A percentile compares a stretch with the other conserved stretches of the same genome.
Evolutionary conservation across 2,888 invertebrate species (phyloP).

Genomic region (Epinotia brunnichana): DNA sequence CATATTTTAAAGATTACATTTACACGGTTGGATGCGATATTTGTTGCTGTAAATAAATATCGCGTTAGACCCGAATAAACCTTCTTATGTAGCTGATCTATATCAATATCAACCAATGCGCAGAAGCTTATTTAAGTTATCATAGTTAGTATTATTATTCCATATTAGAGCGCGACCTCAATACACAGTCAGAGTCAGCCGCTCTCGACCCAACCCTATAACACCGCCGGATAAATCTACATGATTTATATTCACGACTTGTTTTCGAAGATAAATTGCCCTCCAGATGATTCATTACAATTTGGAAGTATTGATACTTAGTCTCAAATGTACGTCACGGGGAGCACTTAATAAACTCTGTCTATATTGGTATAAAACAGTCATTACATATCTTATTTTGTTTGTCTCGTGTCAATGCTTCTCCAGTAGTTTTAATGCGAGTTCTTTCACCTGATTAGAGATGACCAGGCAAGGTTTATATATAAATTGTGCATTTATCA

Average conservation of each 20-base stretch:
- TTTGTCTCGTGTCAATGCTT: no score
- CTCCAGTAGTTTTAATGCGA: no score
- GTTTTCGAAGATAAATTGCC: conserved; percentile 42
- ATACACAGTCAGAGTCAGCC: background rate
- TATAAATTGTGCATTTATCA: no score
- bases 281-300: conserved; percentile 40
- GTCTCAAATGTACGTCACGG: conserved; percentile 19
- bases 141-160: background rate
- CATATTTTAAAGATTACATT: background rate
- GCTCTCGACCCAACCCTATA: conserved; percentile 7
- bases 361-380: background rate
- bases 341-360: conserved; percentile 20
- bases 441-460: no score
- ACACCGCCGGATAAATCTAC: conserved; percentile 38
- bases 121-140: background rate
- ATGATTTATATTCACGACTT: conserved; percentile 41
- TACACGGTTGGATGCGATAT: background rate
- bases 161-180: background rate
- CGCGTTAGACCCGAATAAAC: no score
- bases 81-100: no score
- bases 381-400: background rate
- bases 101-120: no score
- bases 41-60: no score
- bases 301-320: conserved; percentile 36
- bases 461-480: no score